phyloP scores from a whole-genome alignment of 2,113 vertebrate genomes.

The Sapajus apella region DNA sequence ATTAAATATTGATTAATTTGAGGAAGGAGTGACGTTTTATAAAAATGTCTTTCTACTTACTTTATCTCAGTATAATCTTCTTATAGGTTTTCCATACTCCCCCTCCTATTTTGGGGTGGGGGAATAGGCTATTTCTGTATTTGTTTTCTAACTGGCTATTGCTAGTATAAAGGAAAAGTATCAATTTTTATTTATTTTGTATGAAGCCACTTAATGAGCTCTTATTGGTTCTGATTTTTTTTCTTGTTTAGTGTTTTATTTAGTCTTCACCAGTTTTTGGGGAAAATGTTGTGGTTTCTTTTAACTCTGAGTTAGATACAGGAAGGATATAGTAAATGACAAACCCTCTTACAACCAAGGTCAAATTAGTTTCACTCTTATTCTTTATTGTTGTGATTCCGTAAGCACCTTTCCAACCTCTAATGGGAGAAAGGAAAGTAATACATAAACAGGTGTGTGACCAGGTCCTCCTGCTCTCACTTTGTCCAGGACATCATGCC shows the following conservation, averaged over 20 bases:
- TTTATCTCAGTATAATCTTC: background rate
- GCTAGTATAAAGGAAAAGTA: background rate
- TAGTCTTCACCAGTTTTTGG: background rate
- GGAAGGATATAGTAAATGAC: conserved; percentile 12
- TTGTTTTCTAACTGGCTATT: background rate
- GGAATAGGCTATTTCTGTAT: background rate
- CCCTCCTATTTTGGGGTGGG: background rate
- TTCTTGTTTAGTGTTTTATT: background rate
- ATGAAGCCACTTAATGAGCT: background rate
- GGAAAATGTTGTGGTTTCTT: background rate
- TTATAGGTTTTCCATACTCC: background rate
- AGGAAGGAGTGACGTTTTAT: background rate
- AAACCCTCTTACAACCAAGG: background rate
- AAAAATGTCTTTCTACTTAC: background rate
- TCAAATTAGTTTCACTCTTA: conserved; percentile 36
- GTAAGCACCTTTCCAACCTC: background rate
- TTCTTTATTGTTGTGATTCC: background rate
- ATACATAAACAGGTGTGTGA: background rate
- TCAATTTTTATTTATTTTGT: conserved; percentile 7
- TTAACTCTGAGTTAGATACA: conserved; percentile 31
- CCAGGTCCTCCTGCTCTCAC: background rate
- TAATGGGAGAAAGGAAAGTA: background rate
- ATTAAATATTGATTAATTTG: background rate
- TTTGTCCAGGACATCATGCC: background rate
- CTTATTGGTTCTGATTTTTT: background rate